These are phyloP conservation scores for Fulmarus glacialis DNA, from an alignment of 2,113 vertebrate genomes.

Conservation along the genomic window DNA sequence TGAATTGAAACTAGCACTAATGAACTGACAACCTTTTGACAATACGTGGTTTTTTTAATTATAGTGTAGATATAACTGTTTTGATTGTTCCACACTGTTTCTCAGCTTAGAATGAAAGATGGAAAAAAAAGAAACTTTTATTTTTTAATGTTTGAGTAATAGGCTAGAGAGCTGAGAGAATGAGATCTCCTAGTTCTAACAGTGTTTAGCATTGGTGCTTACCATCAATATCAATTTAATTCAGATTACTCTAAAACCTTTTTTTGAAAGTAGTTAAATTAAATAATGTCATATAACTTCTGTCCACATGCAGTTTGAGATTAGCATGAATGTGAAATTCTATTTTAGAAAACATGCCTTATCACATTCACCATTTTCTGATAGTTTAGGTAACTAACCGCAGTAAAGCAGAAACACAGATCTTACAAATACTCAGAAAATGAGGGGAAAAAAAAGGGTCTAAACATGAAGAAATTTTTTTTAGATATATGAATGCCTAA, in stretches of 20 bases:
- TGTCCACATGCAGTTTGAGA: neutral
- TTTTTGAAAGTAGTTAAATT: neutral
- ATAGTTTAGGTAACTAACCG: neutral
- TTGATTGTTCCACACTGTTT: neutral
- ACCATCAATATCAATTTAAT: neutral
- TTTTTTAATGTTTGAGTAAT: neutral
- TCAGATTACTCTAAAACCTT: neutral
- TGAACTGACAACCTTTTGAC: neutral
- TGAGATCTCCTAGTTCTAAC: neutral
- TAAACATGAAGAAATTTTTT: neutral
- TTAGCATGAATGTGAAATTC: neutral
- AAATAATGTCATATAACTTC: neutral
- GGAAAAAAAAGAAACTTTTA: neutral
- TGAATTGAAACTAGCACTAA: neutral
- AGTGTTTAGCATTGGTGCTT: neutral
- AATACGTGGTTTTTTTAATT: neutral
- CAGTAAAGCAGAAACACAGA: neutral
- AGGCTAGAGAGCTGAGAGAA: neutral
- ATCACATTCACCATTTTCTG: neutral
- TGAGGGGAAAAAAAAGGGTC: neutral
- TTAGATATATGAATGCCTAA: neutral
- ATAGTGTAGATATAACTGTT: neutral
- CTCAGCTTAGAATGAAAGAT: neutral
- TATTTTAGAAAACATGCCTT: neutral
- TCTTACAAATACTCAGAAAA: neutral